Conservation (phyloP, 2,797 vertebrate genomes). For the Lerista edwardsae region DNA sequence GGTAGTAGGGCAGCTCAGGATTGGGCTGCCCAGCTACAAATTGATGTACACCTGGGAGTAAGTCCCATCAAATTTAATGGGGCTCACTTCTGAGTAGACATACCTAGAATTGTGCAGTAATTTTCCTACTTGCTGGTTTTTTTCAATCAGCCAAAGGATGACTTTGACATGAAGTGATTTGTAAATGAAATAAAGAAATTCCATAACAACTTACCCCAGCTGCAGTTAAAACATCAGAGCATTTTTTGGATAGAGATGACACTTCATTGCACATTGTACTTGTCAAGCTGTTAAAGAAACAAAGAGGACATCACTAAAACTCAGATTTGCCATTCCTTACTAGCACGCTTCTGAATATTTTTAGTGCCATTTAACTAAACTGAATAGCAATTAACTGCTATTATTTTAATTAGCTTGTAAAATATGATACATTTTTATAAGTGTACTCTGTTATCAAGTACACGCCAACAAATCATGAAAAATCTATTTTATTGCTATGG, state of each 20-base stretch:
- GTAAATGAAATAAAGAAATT: not conserved
- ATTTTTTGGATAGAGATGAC: conserved; percentile 87
- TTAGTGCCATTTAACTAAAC: conserved; percentile 6
- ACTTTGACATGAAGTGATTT: not conserved
- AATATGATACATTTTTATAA: conserved; percentile 22
- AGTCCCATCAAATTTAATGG: too few relatives aligned
- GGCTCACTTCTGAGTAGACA: not conserved
- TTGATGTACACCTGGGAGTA: too few relatives aligned
- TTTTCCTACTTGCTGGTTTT: not conserved
- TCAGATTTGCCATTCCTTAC: not conserved
- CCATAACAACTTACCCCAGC: conserved; percentile 85
- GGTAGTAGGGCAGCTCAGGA: too few relatives aligned
- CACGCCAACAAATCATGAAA: not conserved
- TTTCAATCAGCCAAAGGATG: not conserved
- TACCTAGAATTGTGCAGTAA: not conserved
- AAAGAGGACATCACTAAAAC: conserved; percentile 38
- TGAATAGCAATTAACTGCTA: not conserved
- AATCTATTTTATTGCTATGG: conserved; percentile 1
- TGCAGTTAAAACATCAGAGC: conserved; percentile 84
- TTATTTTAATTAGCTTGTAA: conserved; percentile 3
- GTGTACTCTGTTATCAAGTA: not conserved
- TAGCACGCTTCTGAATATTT: conserved; percentile 2
- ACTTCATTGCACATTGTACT: conserved; percentile 96
- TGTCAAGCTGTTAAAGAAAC: conserved; percentile 82
- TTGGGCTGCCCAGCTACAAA: too few relatives aligned